A percentile compares a stretch with the other conserved stretches of the same genome.
phyloP scores from a whole-genome alignment of 2,113 vertebrate species.

The Hypomesus transpacificus region DNA sequence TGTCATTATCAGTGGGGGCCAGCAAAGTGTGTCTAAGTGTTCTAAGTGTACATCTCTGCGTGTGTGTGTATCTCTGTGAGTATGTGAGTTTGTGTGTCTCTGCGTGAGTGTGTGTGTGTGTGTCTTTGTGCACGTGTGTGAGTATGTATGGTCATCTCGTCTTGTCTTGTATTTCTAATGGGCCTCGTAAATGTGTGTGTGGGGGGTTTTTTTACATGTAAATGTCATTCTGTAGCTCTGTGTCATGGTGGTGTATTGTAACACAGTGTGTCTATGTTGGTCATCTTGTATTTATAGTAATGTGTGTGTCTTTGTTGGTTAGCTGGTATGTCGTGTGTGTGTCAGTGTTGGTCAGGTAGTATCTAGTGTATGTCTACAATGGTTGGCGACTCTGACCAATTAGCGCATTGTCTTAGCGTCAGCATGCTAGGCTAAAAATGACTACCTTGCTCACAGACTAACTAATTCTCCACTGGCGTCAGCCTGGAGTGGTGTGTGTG shows the following conservation, averaged over 20 bases:
- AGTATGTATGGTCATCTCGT: not conserved
- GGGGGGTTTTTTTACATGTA: too few species aligned
- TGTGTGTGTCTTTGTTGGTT: constrained; percentile 7
- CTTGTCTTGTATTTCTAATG: too few species aligned
- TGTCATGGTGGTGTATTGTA: constrained; percentile 37
- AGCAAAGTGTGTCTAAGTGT: not conserved
- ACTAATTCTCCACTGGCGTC: constrained; percentile 15
- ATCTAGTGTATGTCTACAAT: constrained; percentile 16
- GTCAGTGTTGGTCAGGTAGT: not conserved
- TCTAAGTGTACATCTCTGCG: too few species aligned
- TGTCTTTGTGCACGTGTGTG: not conserved
- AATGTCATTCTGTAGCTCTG: too few species aligned
- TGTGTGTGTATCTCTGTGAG: constrained; percentile 8
- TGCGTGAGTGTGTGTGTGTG: constrained; percentile 7
- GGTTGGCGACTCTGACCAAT: constrained; percentile 12
- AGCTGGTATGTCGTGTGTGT: constrained; percentile 9
- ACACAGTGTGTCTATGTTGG: constrained; percentile 3
- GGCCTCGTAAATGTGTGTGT: too few species aligned
- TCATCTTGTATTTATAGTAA: constrained; percentile 1
- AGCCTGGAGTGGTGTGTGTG: constrained; percentile 8
- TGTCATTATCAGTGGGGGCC: constrained; percentile 58
- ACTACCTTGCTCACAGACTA: constrained; percentile 25
- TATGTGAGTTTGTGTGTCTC: constrained; percentile 26
- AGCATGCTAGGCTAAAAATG: constrained; percentile 31
- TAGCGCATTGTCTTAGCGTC: constrained; percentile 26